Base-by-base conservation (phyloP, 2,797 vertebrate genomes). In the Pogonophryne albipinna region DNA sequence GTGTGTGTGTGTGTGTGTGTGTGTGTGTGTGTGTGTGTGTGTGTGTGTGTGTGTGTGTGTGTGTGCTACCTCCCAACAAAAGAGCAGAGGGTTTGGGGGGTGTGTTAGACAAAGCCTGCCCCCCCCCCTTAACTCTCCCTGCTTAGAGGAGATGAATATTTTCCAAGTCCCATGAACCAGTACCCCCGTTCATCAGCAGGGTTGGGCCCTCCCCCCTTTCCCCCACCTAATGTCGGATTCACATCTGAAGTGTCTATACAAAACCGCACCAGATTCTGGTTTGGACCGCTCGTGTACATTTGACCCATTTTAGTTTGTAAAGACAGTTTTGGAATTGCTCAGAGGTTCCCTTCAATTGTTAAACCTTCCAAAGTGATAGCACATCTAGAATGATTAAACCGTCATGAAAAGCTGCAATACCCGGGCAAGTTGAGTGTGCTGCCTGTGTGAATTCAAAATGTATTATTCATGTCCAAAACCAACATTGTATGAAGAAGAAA, bases 111-210 rank as follows among this genome's bases (percentile, higher is more conserved):
- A 93, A 92, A 92, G 82, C 85, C 80, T 64, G 17, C 23, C 72
- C 75, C 76, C 57, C 45, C 55, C 84, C 57, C 45, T 55, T 52
- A 73, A 85, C 83, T 86, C 85, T 86, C 86, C 68, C 86, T 87
- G 84, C 90, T 94, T 88, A 84, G 83, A 72, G 76, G 87, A 91
- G 87, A 93, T 91, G 91, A 92, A 94, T 92, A 90, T 92, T 93
- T 91, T 86, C 81, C 82, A 81, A 87, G 82, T 85, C 80, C 88
- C 85, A 85, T 83, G 66, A 80, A 78, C 57, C 80, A 61, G 31
- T 52, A 38, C 80, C 71, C 78, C 74, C 69, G 46, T 10, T 49
- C 82, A 66, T 79, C 76, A 60, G 59, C 67, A 19, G 53, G 67
- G 46, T 71, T 47, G 27, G 31, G 31, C 53, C 70, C 80, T 60